phyloP scores from a whole-genome alignment of 2,888 invertebrate species.

The Trachelus iudaicus region DNA sequence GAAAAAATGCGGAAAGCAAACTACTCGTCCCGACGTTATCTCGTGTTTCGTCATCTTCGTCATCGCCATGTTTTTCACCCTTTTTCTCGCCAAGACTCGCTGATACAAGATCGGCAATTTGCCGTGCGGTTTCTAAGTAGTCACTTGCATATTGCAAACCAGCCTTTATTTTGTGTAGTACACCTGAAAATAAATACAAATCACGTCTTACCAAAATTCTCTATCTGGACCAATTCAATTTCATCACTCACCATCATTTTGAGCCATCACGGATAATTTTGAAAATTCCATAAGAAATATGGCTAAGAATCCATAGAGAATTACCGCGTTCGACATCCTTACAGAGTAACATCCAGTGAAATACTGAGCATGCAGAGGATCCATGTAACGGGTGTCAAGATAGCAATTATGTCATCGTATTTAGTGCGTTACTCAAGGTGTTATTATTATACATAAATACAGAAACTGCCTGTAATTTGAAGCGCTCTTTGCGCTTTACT shows the following conservation, averaged over 20 bases:
- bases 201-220: not conserved
- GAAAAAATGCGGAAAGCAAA: conserved; percentile 71
- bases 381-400: conserved; percentile 22
- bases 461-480: conserved; percentile 9
- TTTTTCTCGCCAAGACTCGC: conserved; percentile 66
- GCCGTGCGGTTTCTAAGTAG: conserved; percentile 68
- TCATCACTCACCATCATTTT: not conserved
- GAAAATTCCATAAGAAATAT: not conserved
- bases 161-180: conserved; percentile 66
- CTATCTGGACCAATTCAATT: not conserved
- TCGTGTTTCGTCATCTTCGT: conserved; percentile 31
- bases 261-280: not conserved
- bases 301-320: conserved; percentile 11
- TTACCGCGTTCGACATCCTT: conserved; percentile 27
- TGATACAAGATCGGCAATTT: conserved; percentile 73
- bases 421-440: not conserved
- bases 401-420: conserved; percentile 12
- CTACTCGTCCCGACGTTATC: conserved; percentile 37
- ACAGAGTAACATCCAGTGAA: conserved; percentile 13
- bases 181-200: conserved; percentile 37
- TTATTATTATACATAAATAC: conserved; percentile 23
- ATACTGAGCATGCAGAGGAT: conserved; percentile 23
- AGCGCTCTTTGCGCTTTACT: conserved; percentile 35
- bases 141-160: conserved; percentile 68
- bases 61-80: conserved; percentile 42